Conservation (phyloP, 2,797 vertebrate species). For the Enteromius radiatus region DNA sequence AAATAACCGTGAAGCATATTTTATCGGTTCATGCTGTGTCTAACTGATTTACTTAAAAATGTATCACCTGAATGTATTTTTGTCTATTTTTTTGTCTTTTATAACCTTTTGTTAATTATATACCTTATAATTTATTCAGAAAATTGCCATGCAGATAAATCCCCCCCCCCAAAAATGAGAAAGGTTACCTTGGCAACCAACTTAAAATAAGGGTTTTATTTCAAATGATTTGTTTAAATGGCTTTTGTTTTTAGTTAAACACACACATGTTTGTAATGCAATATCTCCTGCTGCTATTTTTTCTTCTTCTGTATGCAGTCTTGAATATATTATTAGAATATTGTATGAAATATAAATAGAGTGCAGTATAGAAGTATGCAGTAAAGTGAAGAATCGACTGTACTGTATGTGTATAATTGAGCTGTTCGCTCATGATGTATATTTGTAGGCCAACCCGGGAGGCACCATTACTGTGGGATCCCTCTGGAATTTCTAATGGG, state of each 20-base stretch:
- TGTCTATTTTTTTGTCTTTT: too few species aligned
- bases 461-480: background rate
- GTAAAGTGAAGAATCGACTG: background rate
- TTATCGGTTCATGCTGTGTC: too few species aligned
- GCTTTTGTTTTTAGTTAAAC: background rate
- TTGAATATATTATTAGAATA: background rate
- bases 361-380: background rate
- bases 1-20: too few species aligned
- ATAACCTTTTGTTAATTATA: too few species aligned
- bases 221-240: too few species aligned
- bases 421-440: background rate
- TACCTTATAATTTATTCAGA: too few species aligned
- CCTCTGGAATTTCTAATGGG: background rate
- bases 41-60: too few species aligned
- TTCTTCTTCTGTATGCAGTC: background rate
- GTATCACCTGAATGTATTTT: too few species aligned
- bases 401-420: background rate
- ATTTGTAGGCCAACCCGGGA: conserved; percentile 10
- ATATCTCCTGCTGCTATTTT: background rate
- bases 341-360: background rate
- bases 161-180: too few species aligned
- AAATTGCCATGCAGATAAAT: too few species aligned
- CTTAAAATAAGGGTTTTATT: too few species aligned
- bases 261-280: background rate
- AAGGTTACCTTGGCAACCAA: too few species aligned